Conservation (phyloP, 2,888 invertebrate genomes). For the Caenorhabditis wallacei region DNA sequence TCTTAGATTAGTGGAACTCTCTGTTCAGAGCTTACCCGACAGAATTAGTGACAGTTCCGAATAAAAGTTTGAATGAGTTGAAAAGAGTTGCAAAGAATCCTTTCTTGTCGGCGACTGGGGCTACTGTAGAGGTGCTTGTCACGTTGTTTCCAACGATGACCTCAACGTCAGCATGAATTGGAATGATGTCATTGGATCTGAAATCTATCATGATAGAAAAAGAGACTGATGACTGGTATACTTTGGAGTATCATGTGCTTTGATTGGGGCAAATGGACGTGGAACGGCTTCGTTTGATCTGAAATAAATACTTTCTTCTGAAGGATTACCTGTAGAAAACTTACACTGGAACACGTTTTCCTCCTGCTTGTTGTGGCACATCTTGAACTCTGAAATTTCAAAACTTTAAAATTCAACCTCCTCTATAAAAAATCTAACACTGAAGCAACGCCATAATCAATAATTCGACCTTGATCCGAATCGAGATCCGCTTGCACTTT, state of each 20-base stretch:
- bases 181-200: slow-evolving; percentile 26
- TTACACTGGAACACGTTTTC: slow-evolving; percentile 11
- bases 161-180: slow-evolving; percentile 38
- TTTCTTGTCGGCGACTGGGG: slow-evolving; percentile 7
- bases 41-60: slow-evolving; percentile 46
- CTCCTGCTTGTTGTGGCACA: background rate
- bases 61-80: slow-evolving; percentile 35
- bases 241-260: slow-evolving; percentile 13
- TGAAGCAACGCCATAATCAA: slow-evolving; percentile 24
- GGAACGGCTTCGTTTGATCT: slow-evolving; percentile 35
- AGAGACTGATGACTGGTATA: background rate
- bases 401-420: background rate
- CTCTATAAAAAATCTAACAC: slow-evolving; percentile 14
- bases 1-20: too few species aligned
- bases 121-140: slow-evolving; percentile 19
- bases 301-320: background rate
- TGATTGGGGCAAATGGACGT: slow-evolving; percentile 27
- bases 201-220: too few species aligned
- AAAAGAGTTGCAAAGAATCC: slow-evolving; percentile 41
- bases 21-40: slow-evolving; percentile 8
- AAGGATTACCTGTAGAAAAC: too few species aligned
- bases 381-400: slow-evolving; percentile 27
- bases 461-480: slow-evolving; percentile 15
- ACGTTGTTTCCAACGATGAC: slow-evolving; percentile 31
- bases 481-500: slow-evolving; percentile 18